Evolutionary conservation across 2,888 invertebrate genomes (phyloP).

Genomic region (Aromia moschata): DNA sequence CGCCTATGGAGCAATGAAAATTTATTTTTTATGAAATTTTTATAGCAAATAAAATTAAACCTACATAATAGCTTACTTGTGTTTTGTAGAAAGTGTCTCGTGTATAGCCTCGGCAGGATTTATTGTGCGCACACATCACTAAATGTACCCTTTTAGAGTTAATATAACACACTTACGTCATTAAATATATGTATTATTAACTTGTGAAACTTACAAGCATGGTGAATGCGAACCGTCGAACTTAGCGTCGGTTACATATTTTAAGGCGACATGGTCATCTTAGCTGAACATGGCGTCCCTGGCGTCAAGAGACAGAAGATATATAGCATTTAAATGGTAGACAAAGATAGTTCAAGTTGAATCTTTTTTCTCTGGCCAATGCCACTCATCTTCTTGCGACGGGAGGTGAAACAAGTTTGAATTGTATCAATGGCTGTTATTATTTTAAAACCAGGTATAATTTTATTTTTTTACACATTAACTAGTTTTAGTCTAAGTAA

Average conservation of each 20-base stretch:
- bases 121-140: constrained; percentile 42
- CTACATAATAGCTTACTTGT: constrained; percentile 48
- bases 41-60: constrained; percentile 45
- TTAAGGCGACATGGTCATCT: constrained; percentile 53
- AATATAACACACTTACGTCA: constrained; percentile 40
- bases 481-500: too few relatives aligned
- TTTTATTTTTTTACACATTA: too few relatives aligned
- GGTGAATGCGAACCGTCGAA: constrained; percentile 50
- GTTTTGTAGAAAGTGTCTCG: constrained; percentile 41
- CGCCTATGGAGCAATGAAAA: constrained; percentile 32
- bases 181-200: constrained; percentile 51
- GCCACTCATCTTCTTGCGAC: constrained; percentile 47
- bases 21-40: constrained; percentile 45
- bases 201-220: constrained; percentile 47
- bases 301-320: constrained; percentile 38
- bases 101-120: constrained; percentile 33
- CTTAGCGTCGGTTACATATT: constrained; percentile 55
- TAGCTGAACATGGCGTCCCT: constrained; percentile 52
- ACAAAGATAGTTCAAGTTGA: constrained; percentile 42
- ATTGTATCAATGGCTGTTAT: constrained; percentile 39
- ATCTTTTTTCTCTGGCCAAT: constrained; percentile 48
- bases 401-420: constrained; percentile 57
- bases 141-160: constrained; percentile 30
- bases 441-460: constrained; percentile 24
- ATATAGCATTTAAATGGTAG: constrained; percentile 26